Conservation (phyloP, 2,797 vertebrate genomes). For the Rhadinocentrus ornatus region DNA sequence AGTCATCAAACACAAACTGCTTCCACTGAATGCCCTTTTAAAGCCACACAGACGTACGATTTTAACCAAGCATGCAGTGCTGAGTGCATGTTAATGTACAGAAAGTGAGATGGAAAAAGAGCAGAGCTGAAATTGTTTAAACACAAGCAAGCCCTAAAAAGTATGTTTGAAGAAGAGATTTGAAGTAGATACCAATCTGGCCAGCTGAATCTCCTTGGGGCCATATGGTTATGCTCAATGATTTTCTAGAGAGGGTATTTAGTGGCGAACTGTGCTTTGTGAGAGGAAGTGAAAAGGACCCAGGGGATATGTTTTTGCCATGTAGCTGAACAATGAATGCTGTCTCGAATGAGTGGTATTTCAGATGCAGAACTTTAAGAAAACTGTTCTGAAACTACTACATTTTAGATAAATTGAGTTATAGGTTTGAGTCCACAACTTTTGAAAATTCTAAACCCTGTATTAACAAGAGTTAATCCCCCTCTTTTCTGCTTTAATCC, state of each 20-base stretch:
- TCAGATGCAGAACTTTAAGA: constrained; percentile 28
- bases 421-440: constrained; percentile 48
- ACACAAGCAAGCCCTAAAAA: constrained; percentile 1
- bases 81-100: constrained; percentile 8
- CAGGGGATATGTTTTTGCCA: constrained; percentile 35
- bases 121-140: not conserved
- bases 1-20: constrained; percentile 26
- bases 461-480: constrained; percentile 49
- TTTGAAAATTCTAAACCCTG: constrained; percentile 28
- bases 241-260: constrained; percentile 29
- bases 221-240: constrained; percentile 26
- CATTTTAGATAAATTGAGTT: constrained; percentile 23
- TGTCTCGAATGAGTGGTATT: constrained; percentile 15
- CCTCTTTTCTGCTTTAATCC: constrained; percentile 64
- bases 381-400: constrained; percentile 33
- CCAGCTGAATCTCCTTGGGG: constrained; percentile 17
- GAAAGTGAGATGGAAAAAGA: not conserved
- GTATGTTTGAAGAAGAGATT: constrained; percentile 16
- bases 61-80: not conserved
- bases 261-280: constrained; percentile 27
- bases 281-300: constrained; percentile 35
- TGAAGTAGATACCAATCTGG: constrained; percentile 22
- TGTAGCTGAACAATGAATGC: not conserved
- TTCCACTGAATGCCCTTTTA: constrained; percentile 13
- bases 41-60: constrained; percentile 11